Evolutionary conservation across 2,797 vertebrate species (phyloP), one percentile per base, ranked within the genome.

Genomic region (Anabas testudineus): DNA sequence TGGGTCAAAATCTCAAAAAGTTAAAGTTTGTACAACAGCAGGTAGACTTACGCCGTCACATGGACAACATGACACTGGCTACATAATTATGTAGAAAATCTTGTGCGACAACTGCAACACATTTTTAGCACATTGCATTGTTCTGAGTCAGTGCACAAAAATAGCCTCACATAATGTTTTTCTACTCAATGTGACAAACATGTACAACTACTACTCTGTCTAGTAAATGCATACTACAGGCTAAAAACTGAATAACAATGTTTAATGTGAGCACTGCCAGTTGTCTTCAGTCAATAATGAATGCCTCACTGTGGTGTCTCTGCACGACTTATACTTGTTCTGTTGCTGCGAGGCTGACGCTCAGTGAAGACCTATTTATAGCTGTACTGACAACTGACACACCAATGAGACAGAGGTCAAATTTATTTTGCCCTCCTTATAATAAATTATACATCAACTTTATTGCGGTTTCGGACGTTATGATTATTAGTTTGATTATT

Each of bases 281-380:
- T 46, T 55, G 36, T 72, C 41, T 60, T 53, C 39, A 18, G 55
- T 59, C 41, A 52, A 61, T 72, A 67, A 45, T 39, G 24, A 60
- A 47, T 1, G 1, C 14, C 30, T 32, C 30, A n/a, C 30, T 70
- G 37, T 67, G 70, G 16, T 59, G 46, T 51, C 54, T 43, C 53
- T 56, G 34, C 53, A 34, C 81, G 80, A 34, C 57, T 59, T 71
- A 30, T 32, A 4, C 55, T 76, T 5, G 42, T 67, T 47, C 78
- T 73, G 78, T 67, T 82, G 71, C 77, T 82, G 42, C 21, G 12
- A 63, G 59, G 58, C 55, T 13, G 41, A 71, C 60, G 80, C 67
- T 62, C 43, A 63, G 53, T 65, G 21, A 67, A 42, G 18, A 39
- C 30, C 87, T 93, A 94, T 91, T 91, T 80, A 84, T 91, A 92